Conservation (phyloP, 2,113 vertebrate species). For the Artemisiospiza belli region DNA sequence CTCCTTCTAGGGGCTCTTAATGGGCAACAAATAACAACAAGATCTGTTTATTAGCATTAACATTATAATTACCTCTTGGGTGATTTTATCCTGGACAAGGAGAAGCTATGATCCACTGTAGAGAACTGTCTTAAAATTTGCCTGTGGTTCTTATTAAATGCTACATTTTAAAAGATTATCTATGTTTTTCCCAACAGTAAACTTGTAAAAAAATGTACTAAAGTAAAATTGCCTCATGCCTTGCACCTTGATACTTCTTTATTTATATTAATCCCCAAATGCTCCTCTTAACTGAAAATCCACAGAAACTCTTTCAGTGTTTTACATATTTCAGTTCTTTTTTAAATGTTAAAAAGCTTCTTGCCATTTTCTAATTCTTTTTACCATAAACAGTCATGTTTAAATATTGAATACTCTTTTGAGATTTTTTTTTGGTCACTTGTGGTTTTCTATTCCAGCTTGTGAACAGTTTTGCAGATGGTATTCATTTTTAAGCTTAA, state of each 20-base stretch:
- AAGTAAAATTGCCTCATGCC: neutral
- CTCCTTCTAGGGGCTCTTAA: neutral
- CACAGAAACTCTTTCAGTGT: neutral
- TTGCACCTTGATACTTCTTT: neutral
- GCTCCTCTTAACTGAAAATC: neutral
- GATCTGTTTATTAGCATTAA: neutral
- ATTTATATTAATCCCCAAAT: neutral
- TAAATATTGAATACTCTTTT: neutral
- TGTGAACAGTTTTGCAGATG: conserved; percentile 25
- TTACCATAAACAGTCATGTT: neutral
- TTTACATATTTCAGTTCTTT: neutral
- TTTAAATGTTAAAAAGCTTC: neutral
- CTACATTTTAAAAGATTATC: neutral
- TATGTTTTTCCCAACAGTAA: neutral
- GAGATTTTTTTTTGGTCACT: neutral
- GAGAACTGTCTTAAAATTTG: neutral
- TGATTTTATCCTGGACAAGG: neutral
- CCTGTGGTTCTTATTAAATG: neutral
- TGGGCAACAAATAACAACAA: neutral
- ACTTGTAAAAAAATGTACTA: neutral
- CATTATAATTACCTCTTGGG: neutral
- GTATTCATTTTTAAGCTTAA: conserved; percentile 9
- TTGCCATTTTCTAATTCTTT: neutral
- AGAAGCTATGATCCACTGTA: neutral
- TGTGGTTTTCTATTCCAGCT: neutral